Conservation (phyloP, 2,797 vertebrate genomes). For the Calcarius lapponicus region DNA sequence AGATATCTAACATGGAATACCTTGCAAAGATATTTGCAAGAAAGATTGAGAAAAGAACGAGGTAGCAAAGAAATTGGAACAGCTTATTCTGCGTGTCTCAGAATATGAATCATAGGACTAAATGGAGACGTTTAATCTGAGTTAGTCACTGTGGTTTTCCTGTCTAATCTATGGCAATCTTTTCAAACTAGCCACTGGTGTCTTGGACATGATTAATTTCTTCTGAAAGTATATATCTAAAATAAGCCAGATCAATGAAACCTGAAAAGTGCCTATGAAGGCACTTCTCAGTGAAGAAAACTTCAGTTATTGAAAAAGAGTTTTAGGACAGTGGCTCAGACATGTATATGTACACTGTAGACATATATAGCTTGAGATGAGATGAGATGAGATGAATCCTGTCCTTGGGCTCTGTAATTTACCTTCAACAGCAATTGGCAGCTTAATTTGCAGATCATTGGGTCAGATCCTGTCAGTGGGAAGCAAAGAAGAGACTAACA, state of each 20-base stretch:
- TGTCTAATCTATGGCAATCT: background rate
- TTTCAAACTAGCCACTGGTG: background rate
- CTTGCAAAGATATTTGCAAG: background rate
- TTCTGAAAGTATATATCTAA: background rate
- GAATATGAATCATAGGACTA: background rate
- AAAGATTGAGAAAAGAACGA: background rate
- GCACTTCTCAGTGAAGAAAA: background rate
- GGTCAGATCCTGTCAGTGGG: background rate
- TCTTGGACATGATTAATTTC: background rate
- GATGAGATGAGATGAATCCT: background rate
- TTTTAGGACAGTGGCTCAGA: background rate
- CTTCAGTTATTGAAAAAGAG: background rate
- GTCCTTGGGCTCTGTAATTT: background rate
- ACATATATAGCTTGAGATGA: background rate
- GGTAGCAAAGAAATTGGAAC: background rate
- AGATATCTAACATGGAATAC: background rate
- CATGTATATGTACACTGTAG: background rate
- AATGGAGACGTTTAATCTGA: background rate
- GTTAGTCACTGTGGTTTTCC: background rate
- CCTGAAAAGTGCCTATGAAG: background rate
- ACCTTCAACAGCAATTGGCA: background rate
- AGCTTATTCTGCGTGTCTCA: background rate
- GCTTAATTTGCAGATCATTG: background rate
- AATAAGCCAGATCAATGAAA: background rate
- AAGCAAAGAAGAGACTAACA: background rate